Conservation (phyloP, 2,113 vertebrate genomes). For the Melospiza georgiana region DNA sequence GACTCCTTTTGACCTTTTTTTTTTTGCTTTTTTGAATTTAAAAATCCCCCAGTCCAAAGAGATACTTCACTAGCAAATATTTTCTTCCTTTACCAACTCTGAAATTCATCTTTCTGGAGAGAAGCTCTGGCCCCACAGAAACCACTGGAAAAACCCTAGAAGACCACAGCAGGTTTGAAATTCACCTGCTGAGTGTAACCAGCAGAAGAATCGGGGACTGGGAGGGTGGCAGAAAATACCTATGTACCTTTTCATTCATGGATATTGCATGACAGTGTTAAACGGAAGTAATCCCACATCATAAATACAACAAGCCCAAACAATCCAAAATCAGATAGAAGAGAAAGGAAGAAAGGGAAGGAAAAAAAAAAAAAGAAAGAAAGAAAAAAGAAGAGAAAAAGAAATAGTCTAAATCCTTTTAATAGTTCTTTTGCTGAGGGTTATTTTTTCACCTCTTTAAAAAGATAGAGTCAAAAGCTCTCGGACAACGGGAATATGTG, state of each 20-base stretch:
- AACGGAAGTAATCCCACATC: constrained; percentile 36
- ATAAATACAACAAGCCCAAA: constrained; percentile 65
- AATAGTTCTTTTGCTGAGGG: constrained; percentile 54
- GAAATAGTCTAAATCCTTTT: constrained; percentile 49
- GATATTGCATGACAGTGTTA: constrained; percentile 56
- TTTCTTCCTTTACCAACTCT: not conserved
- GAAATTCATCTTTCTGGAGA: not conserved
- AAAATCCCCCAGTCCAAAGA: not conserved
- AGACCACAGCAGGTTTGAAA: not conserved
- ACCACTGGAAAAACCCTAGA: not conserved
- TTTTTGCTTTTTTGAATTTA: not conserved
- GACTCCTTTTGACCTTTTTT: not conserved
- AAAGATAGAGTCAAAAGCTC: constrained; percentile 57
- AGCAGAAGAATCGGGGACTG: not conserved
- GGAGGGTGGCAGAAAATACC: not conserved
- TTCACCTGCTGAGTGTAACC: not conserved
- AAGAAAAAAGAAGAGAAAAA: not conserved
- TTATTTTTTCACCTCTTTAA: constrained; percentile 34
- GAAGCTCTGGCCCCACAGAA: not conserved
- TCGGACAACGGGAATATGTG: not conserved
- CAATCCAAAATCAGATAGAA: not conserved
- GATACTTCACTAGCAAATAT: not conserved
- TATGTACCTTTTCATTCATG: constrained; percentile 66
- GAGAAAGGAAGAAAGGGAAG: not conserved
- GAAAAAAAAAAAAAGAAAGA: fast-evolving